phyloP scores from a whole-genome alignment of 2,113 vertebrate genomes.

The Gymnobelideus leadbeateri region DNA sequence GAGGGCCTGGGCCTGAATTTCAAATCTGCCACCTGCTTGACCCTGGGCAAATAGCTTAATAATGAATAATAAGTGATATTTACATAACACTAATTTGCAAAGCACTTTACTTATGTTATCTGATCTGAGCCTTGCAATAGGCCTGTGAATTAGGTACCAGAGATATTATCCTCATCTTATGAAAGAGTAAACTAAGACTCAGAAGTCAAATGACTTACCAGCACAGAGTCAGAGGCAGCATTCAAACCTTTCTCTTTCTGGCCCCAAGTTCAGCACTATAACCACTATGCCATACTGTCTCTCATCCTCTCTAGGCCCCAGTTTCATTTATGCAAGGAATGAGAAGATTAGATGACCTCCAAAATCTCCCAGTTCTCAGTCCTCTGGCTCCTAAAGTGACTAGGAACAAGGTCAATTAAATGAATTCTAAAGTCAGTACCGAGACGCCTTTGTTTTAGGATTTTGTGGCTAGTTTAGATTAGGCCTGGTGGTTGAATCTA shows the following conservation, averaged over 20 bases:
- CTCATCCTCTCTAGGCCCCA: background rate
- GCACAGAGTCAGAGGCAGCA: background rate
- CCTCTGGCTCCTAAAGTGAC: background rate
- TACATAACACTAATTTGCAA: background rate
- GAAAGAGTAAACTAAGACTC: slow-evolving; percentile 3
- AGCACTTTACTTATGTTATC: background rate
- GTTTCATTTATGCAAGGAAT: background rate
- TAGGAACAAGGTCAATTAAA: background rate
- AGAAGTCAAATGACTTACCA: background rate
- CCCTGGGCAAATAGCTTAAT: background rate
- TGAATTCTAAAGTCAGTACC: background rate
- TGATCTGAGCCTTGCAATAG: background rate
- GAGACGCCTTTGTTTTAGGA: background rate
- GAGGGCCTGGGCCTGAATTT: background rate
- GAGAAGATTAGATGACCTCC: no score
- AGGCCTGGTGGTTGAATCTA: background rate
- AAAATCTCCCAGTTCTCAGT: background rate
- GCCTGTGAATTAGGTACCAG: background rate
- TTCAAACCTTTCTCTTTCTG: background rate
- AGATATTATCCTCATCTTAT: background rate
- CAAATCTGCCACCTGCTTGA: background rate
- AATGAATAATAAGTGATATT: background rate
- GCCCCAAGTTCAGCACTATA: background rate
- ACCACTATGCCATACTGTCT: background rate
- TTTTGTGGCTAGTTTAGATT: background rate